Conservation (phyloP, 1,140 invertebrate species). For the Pygmarrhopalites habei region DNA sequence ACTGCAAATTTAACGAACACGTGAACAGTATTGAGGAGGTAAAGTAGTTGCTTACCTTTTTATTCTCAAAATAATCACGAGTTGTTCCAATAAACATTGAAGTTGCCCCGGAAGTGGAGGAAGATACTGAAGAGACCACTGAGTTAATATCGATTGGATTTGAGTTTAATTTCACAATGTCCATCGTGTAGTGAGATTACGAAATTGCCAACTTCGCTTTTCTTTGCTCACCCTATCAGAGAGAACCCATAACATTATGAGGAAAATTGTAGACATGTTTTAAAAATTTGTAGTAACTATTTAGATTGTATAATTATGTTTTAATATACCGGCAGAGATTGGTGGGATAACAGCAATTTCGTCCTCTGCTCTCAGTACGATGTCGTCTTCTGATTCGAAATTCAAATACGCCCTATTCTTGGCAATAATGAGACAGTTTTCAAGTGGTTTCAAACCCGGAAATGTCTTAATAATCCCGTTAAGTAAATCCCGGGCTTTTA, state of each 20-base stretch:
- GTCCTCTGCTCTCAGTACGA: constrained; percentile 58
- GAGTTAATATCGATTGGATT: constrained; percentile 61
- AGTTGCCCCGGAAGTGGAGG: constrained; percentile 73
- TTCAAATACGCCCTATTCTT: constrained; percentile 65
- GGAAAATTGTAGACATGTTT: too few relatives aligned
- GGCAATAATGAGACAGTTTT: constrained; percentile 64
- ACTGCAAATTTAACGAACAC: too few relatives aligned
- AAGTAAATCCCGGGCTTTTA: constrained; percentile 50
- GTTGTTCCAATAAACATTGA: constrained; percentile 88
- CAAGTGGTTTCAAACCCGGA: constrained; percentile 57
- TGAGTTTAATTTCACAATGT: constrained; percentile 56
- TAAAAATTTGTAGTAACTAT: too few relatives aligned
- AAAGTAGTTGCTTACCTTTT: constrained; percentile 55
- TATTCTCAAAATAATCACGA: constrained; percentile 77
- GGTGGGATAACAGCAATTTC: constrained; percentile 79
- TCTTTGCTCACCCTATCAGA: too few relatives aligned
- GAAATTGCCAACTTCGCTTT: too few relatives aligned
- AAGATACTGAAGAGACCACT: constrained; percentile 58
- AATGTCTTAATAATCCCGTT: constrained; percentile 54
- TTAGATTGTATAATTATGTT: too few relatives aligned
- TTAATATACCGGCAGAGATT: constrained; percentile 63
- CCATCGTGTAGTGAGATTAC: constrained; percentile 32
- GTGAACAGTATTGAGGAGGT: too few relatives aligned
- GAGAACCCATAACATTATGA: too few relatives aligned
- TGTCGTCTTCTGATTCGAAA: constrained; percentile 48